A percentile compares a stretch with the other conserved stretches of the same genome.
phyloP scores from a whole-genome alignment of 1,140 invertebrate genomes.

The Lepidostoma basale region DNA sequence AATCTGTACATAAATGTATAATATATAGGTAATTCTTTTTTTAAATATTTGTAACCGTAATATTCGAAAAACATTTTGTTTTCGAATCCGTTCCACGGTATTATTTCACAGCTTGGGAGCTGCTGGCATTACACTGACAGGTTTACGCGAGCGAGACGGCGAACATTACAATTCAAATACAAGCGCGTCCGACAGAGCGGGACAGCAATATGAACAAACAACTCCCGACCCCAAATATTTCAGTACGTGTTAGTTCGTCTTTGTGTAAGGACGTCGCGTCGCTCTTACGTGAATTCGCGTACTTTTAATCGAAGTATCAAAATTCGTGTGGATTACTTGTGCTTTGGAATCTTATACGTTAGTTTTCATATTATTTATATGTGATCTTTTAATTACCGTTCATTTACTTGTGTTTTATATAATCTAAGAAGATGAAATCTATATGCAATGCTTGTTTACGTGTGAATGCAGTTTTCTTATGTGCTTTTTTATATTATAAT shows the following conservation, averaged over 20 bases:
- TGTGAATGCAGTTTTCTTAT: background rate
- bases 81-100: constrained; percentile 25
- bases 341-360: too few relatives aligned
- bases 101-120: constrained; percentile 28
- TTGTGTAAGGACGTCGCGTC: background rate
- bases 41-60: too few relatives aligned
- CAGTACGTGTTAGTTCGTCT: constrained; percentile 4
- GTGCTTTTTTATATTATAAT: background rate
- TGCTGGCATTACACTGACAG: constrained; percentile 26
- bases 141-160: background rate
- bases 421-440: too few relatives aligned
- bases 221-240: background rate
- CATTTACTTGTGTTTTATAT: too few relatives aligned
- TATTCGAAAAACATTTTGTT: constrained; percentile 9
- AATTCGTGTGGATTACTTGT: constrained; percentile 4
- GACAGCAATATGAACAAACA: background rate
- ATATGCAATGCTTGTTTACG: too few relatives aligned
- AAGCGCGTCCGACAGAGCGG: background rate
- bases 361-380: too few relatives aligned
- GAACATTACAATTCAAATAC: background rate
- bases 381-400: too few relatives aligned
- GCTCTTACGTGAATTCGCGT: background rate
- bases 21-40: too few relatives aligned
- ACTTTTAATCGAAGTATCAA: constrained; percentile 19
- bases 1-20: too few relatives aligned